Conservation (phyloP, 2,113 vertebrate genomes). For the Laticauda colubrina region DNA sequence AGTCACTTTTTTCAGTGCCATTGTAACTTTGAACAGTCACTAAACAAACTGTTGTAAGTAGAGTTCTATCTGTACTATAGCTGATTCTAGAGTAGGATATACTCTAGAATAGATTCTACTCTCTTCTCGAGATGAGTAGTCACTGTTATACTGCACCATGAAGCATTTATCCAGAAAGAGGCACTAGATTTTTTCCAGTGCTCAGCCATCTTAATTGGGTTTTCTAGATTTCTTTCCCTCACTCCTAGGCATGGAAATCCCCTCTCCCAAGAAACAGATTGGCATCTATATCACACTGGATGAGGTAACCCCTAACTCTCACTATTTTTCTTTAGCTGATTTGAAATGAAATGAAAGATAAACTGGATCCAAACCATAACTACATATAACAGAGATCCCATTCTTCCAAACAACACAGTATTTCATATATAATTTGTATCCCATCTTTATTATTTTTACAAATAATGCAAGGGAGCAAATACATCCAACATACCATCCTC, state of each 20-base stretch:
- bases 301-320: not conserved
- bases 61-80: not conserved
- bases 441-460: too few species aligned
- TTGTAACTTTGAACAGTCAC: too few species aligned
- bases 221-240: not conserved
- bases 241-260: not conserved
- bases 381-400: not conserved
- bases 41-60: too few species aligned
- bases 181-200: not conserved
- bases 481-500: too few species aligned
- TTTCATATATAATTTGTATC: not conserved
- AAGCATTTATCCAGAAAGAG: not conserved
- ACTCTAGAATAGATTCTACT: too few species aligned
- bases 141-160: rapidly evolving
- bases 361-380: not conserved
- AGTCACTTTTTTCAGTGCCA: too few species aligned
- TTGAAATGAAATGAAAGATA: not conserved
- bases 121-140: not conserved
- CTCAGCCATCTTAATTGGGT: not conserved
- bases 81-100: not conserved
- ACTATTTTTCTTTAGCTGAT: not conserved
- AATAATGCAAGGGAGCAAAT: too few species aligned
- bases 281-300: not conserved
- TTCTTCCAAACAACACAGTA: not conserved
- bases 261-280: not conserved